Base-by-base conservation (phyloP, 2,888 invertebrate species). In the Pyrrhia umbra region DNA sequence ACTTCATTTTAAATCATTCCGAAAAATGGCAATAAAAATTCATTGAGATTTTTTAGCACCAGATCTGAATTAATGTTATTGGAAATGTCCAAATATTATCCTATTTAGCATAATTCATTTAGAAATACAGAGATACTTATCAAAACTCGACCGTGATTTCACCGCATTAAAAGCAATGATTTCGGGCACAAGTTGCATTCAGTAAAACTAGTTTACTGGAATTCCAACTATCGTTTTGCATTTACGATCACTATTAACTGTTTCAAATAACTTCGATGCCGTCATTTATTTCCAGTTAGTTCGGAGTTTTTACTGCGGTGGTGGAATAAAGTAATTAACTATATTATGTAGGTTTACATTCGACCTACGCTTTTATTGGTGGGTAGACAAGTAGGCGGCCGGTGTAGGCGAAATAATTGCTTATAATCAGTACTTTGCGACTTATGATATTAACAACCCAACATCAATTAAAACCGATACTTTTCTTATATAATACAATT, bases 241-340 rank as follows among this genome's bases (percentile, higher is more conserved):
- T 72, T 72, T 72, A 72, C 68, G 63, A 72, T 51, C 71, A 47
- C 63, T 59, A 68, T 58, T 72, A 72, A 72, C 68, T 58, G 71
- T 72, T 72, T 58, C 27, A 55, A 63, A 72, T 72, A 59, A 50
- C 63, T 71, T 43, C 39, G 61, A 65, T 59, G 58, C 59, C 49
- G 66, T 57, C 56, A 58, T 66, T 62, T 62, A 74, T 63, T 59
- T 66, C 67, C 54, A 67, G 62, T 61, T 65, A 43, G 34, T 51
- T 73, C 37, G 39, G 23, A 49, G 55, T 63, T 58, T 67, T 72
- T 65, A 65, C 46, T 70, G 70, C 70, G 55, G 15, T n/a, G 52
- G 21, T 57, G 42, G 54, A 71, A 71, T 74, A 65, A 58, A 70
- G 67, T 60, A 65, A 64, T 77, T 72, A 72, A 62, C 47, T 46